These are phyloP conservation scores for Sarcophaga caerulescens DNA, from an alignment of 2,888 invertebrate genomes.

Conservation along the genomic window DNA sequence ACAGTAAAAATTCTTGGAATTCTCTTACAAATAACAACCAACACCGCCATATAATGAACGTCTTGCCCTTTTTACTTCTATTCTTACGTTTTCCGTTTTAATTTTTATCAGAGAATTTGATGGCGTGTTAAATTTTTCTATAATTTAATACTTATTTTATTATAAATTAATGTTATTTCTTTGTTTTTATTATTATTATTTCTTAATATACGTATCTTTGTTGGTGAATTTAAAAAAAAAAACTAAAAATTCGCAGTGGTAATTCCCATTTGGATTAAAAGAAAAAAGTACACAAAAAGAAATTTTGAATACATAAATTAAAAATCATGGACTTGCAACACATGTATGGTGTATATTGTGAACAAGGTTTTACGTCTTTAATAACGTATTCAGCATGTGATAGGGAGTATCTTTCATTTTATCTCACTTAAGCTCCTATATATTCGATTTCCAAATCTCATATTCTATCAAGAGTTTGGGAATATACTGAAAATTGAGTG, in stretches of 20 bases:
- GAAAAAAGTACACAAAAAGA: neutral
- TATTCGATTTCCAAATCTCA: too few relatives aligned
- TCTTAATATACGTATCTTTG: conserved; percentile 9
- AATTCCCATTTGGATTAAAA: conserved; percentile 7
- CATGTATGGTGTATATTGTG: too few relatives aligned
- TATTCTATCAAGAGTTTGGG: too few relatives aligned
- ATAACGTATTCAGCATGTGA: too few relatives aligned
- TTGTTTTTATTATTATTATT: conserved; percentile 41
- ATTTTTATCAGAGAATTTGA: conserved; percentile 48
- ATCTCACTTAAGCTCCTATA: too few relatives aligned
- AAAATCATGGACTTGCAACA: too few relatives aligned
- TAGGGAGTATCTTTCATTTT: too few relatives aligned
- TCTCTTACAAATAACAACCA: conserved; percentile 12
- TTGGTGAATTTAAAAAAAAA: conserved; percentile 10
- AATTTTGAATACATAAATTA: neutral
- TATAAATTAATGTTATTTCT: conserved; percentile 26
- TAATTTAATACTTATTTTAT: conserved; percentile 17
- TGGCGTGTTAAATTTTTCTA: conserved; percentile 60
- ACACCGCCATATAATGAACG: neutral
- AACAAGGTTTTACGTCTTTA: too few relatives aligned
- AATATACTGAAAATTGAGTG: too few relatives aligned
- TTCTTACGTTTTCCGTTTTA: neutral
- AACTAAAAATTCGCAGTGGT: conserved; percentile 4
- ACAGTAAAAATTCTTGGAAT: conserved; percentile 57
- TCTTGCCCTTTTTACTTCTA: neutral